Evolutionary conservation across 2,113 vertebrate species (phyloP).

Genomic region (Tretioscincus oriximinensis): DNA sequence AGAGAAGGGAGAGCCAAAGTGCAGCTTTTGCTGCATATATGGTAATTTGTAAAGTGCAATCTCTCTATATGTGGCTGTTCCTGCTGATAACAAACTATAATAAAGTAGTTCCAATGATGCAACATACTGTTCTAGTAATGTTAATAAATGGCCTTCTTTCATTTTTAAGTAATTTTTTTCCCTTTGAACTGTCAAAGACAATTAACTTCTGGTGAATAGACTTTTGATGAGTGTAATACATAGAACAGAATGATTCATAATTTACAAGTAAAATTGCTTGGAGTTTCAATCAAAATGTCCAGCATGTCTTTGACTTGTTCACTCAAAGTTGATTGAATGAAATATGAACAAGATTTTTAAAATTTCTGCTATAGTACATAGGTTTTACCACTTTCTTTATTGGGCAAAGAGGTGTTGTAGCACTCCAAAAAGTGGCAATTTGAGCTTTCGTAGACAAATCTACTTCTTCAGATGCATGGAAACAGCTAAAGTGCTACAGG

Average conservation of each 20-base stretch:
- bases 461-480: too few relatives aligned
- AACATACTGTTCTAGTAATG: constrained; percentile 6
- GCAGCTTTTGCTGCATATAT: too few relatives aligned
- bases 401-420: too few relatives aligned
- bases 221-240: constrained; percentile 12
- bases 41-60: too few relatives aligned
- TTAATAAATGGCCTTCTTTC: constrained; percentile 7
- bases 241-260: constrained; percentile 11
- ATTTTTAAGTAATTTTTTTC: not conserved
- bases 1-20: too few relatives aligned
- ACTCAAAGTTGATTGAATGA: not conserved
- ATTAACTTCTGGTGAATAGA: constrained; percentile 18
- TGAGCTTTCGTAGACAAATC: too few relatives aligned
- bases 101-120: not conserved
- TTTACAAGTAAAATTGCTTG: not conserved
- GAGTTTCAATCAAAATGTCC: not conserved
- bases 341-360: not conserved
- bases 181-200: constrained; percentile 8
- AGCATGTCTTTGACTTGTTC: not conserved
- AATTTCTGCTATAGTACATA: not conserved
- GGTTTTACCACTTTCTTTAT: not conserved
- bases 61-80: too few relatives aligned
- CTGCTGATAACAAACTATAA: too few relatives aligned
- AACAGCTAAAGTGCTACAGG: too few relatives aligned
- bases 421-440: too few relatives aligned